phyloP scores from a whole-genome alignment of 2,113 vertebrate species.

The Mormoops blainvillei region DNA sequence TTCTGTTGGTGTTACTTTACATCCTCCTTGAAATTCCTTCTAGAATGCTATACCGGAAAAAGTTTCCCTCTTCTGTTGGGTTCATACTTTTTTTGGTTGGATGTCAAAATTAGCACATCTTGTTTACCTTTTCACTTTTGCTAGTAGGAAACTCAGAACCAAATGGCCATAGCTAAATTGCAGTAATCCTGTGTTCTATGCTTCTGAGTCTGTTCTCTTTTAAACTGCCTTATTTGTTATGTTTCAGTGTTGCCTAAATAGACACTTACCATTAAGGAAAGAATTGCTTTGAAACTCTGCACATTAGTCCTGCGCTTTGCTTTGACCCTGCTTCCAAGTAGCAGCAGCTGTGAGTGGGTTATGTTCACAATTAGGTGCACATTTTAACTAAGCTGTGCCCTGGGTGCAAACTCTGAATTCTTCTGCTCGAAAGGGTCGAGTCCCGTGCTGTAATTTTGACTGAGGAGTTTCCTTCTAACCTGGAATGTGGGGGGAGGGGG shows the following conservation, averaged over 20 bases:
- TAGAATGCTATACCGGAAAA: background rate
- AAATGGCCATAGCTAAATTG: background rate
- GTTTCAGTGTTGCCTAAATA: background rate
- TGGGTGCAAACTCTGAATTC: background rate
- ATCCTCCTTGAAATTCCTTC: background rate
- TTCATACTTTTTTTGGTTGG: background rate
- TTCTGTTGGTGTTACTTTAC: background rate
- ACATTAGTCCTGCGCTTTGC: background rate
- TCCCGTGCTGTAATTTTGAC: background rate
- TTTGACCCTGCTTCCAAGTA: background rate
- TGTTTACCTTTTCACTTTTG: background rate
- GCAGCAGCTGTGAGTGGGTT: background rate
- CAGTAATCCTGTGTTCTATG: background rate
- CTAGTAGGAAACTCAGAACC: background rate
- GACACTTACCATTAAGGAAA: background rate
- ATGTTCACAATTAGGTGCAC: background rate
- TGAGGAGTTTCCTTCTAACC: background rate
- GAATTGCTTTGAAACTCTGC: background rate
- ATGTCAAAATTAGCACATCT: background rate
- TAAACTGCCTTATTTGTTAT: background rate
- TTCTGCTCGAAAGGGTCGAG: background rate
- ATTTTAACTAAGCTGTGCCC: background rate
- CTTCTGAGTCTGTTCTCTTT: background rate
- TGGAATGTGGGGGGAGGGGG: background rate
- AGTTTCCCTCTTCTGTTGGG: background rate